phyloP scores from a whole-genome alignment of 1,140 invertebrate genomes.

The Calliopsis andreniformis region DNA sequence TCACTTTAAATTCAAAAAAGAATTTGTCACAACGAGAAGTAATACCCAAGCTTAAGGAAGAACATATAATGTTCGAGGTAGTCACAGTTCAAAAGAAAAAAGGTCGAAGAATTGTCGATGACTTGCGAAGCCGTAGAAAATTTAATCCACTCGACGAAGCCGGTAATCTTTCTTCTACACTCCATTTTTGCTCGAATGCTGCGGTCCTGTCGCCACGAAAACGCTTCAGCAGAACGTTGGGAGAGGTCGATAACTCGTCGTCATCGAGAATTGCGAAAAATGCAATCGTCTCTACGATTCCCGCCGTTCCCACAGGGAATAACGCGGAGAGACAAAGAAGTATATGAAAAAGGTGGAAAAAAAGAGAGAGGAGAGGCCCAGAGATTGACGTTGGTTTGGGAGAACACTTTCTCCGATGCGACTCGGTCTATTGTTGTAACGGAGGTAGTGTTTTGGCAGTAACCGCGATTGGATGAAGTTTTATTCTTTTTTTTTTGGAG shows the following conservation, averaged over 20 bases:
- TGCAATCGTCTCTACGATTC: conserved; percentile 56
- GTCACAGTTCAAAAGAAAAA: neutral
- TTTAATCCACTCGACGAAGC: conserved; percentile 33
- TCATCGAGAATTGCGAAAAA: conserved; percentile 56
- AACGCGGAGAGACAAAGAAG: conserved; percentile 32
- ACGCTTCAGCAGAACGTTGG: conserved; percentile 13
- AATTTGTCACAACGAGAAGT: conserved; percentile 15
- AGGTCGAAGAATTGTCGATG: conserved; percentile 21
- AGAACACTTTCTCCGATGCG: conserved; percentile 65
- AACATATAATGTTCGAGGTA: neutral
- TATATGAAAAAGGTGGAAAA: neutral
- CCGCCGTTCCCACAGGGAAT: conserved; percentile 9
- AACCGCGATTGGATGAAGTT: neutral
- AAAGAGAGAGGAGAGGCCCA: conserved; percentile 17
- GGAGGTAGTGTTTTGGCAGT: conserved; percentile 48
- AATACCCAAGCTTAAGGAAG: neutral
- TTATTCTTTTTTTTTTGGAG: neutral
- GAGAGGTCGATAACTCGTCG: conserved; percentile 42
- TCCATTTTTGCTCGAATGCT: conserved; percentile 18
- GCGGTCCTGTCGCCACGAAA: neutral
- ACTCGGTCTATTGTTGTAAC: conserved; percentile 70
- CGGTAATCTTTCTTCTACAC: conserved; percentile 43
- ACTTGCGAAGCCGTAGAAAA: conserved; percentile 34
- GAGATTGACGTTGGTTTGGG: conserved; percentile 59
- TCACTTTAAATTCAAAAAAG: conserved; percentile 25